Conservation (phyloP, 2,113 vertebrate species). For the Corythornis vintsioides region DNA sequence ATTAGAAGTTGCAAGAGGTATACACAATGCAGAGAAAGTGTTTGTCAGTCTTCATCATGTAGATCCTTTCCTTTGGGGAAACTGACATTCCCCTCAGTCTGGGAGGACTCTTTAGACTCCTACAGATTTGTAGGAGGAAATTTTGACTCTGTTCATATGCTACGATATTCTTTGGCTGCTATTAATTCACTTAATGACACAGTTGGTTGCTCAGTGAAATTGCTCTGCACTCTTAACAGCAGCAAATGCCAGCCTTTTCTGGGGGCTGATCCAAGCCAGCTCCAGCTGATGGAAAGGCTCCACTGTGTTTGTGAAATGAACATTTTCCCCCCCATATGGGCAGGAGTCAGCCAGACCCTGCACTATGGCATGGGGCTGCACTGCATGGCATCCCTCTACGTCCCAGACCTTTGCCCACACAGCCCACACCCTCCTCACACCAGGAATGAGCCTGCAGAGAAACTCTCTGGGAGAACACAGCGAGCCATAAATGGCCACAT, state of each 20-base stretch:
- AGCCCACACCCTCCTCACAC: background rate
- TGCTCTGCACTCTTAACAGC: background rate
- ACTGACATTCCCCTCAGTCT: background rate
- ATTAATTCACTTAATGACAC: background rate
- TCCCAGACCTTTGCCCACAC: fast-evolving
- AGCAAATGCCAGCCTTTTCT: background rate
- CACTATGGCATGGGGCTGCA: fast-evolving
- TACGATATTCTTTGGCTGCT: background rate
- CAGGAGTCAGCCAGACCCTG: background rate
- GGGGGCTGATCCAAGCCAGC: background rate
- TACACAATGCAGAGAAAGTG: background rate
- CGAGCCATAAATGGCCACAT: fast-evolving
- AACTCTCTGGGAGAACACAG: background rate
- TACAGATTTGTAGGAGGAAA: background rate
- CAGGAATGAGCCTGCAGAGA: fast-evolving
- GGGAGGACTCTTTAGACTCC: background rate
- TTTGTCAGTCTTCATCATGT: background rate
- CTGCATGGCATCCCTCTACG: background rate
- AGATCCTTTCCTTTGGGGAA: background rate
- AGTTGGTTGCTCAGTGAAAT: background rate
- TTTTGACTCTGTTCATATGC: background rate
- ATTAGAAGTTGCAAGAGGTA: background rate
- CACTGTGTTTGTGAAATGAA: background rate
- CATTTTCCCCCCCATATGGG: background rate
- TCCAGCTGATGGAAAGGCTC: background rate